These are phyloP conservation scores for Diorhabda carinulata DNA, from an alignment of 1,140 invertebrate genomes.

Conservation along the genomic window DNA sequence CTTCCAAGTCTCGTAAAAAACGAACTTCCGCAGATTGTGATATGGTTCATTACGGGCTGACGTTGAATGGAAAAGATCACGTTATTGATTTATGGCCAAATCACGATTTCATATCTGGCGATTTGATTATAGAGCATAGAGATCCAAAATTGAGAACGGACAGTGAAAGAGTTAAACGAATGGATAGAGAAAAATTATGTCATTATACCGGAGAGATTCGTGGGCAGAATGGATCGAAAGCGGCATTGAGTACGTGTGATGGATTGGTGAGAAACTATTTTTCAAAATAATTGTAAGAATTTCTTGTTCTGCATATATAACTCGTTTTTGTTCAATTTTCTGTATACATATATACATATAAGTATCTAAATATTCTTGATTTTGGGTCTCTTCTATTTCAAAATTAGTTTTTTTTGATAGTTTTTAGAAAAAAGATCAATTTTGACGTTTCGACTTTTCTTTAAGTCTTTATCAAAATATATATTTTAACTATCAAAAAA, in stretches of 20 bases:
- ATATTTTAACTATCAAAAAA: too few relatives aligned
- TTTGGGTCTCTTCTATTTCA: too few relatives aligned
- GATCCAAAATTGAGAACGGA: constrained; percentile 31
- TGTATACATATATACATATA: too few relatives aligned
- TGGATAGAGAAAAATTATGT: constrained; percentile 48
- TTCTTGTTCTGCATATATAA: too few relatives aligned
- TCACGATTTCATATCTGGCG: constrained; percentile 54
- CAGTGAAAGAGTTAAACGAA: constrained; percentile 27
- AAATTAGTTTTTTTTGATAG: too few relatives aligned
- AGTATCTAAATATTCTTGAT: too few relatives aligned
- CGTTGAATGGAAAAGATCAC: constrained; percentile 48
- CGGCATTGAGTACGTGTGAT: constrained; percentile 58
- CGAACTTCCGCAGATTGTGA: constrained; percentile 31
- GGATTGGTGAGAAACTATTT: constrained; percentile 53
- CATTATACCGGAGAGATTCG: constrained; percentile 55
- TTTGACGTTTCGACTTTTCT: too few relatives aligned
- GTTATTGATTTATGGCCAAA: constrained; percentile 55
- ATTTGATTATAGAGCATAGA: constrained; percentile 55
- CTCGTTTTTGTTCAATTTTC: too few relatives aligned
- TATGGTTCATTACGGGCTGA: constrained; percentile 52
- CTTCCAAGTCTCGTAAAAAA: constrained; percentile 35
- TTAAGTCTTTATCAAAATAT: too few relatives aligned
- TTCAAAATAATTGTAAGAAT: not conserved
- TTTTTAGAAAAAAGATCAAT: too few relatives aligned
- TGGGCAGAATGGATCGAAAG: constrained; percentile 51